These are phyloP conservation scores for Anseranas semipalmata DNA, from an alignment of 2,113 vertebrate species.

Conservation along the genomic window DNA sequence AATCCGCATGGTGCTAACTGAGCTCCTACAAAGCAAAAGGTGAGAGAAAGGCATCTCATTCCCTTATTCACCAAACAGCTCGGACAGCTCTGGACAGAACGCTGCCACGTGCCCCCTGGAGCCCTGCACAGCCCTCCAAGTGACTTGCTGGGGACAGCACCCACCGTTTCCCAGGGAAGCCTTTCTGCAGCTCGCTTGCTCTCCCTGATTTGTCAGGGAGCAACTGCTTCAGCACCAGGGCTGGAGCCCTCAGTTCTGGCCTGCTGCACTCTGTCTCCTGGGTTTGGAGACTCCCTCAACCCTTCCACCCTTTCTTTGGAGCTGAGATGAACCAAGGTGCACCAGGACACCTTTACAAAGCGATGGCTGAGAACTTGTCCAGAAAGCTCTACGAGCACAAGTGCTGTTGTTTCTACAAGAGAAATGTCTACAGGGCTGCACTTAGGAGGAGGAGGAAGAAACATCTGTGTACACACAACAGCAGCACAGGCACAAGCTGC, in stretches of 20 bases:
- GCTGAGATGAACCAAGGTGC: not conserved
- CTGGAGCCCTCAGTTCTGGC: not conserved
- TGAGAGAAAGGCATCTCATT: not conserved
- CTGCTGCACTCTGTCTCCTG: not conserved
- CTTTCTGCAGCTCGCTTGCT: not conserved
- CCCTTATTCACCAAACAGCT: not conserved
- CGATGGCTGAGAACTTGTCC: not conserved
- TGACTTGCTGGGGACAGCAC: not conserved
- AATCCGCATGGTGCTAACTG: not conserved
- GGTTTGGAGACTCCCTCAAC: not conserved
- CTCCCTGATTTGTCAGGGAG: not conserved
- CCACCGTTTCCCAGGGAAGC: not conserved
- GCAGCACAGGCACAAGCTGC: not conserved
- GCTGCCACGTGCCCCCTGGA: rapidly evolving
- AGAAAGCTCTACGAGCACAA: not conserved
- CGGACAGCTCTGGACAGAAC: rapidly evolving
- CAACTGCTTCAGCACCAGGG: not conserved
- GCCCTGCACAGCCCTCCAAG: rapidly evolving
- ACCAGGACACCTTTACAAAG: not conserved
- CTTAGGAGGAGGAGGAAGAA: not conserved
- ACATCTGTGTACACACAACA: not conserved
- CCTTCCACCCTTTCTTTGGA: not conserved
- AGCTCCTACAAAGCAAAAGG: not conserved
- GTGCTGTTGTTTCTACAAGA: not conserved
- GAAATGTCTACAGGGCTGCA: not conserved